These are phyloP conservation scores for Manduca sexta DNA, from an alignment of 1,140 invertebrate species.

Conservation along the genomic window DNA sequence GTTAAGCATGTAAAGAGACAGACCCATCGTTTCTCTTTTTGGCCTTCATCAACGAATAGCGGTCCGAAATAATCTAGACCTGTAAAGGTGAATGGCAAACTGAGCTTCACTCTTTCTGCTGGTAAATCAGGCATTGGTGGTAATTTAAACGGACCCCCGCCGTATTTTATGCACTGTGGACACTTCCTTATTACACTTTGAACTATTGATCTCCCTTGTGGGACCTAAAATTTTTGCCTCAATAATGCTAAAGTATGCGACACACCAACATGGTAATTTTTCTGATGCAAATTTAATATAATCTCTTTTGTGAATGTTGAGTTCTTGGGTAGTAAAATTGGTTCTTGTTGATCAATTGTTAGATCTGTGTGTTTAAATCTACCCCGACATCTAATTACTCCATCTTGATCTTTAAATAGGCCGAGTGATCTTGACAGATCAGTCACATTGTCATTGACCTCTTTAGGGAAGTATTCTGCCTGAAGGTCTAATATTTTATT, in stretches of 20 bases:
- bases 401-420: constrained; percentile 9
- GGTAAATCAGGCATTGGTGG: constrained; percentile 18
- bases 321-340: no score
- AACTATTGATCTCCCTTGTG: no score
- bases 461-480: constrained; percentile 6
- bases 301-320: no score
- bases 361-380: background rate
- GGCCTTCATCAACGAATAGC: background rate
- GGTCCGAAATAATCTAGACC: constrained; percentile 20
- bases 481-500: constrained; percentile 7
- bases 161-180: constrained; percentile 18
- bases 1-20: constrained; percentile 32
- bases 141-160: constrained; percentile 21
- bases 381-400: constrained; percentile 2
- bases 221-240: no score
- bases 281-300: no score
- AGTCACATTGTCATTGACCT: constrained; percentile 5
- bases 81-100: constrained; percentile 12
- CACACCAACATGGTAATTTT: no score
- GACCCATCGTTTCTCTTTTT: constrained; percentile 15
- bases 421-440: constrained; percentile 1
- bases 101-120: constrained; percentile 8
- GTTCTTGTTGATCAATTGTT: no score
- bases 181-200: no score
- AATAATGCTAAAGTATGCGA: no score